A percentile compares a stretch with the other conserved stretches of the same genome.
Conservation (phyloP, 2,797 vertebrate species). For the Pogoniulus pusillus region DNA sequence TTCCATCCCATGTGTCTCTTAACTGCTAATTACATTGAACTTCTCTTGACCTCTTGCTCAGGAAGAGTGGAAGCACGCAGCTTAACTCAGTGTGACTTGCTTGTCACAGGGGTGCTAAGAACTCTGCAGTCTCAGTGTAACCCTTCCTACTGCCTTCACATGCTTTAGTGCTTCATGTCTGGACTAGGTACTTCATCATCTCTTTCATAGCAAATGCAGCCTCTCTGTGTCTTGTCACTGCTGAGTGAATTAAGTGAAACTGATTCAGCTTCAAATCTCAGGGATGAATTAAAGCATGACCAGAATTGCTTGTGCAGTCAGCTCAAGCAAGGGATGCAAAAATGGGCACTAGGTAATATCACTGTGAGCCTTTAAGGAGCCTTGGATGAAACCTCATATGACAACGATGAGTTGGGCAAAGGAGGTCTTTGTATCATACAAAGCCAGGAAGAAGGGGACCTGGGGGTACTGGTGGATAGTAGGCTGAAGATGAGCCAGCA, state of each 20-base stretch:
- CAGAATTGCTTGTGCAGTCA: neutral
- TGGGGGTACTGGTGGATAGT: too few species aligned
- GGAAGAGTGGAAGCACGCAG: neutral
- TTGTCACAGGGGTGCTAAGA: neutral
- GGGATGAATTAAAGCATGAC: neutral
- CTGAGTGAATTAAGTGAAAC: neutral
- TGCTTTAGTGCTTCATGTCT: neutral
- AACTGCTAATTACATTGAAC: neutral
- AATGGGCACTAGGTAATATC: neutral
- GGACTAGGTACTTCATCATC: neutral
- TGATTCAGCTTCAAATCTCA: neutral
- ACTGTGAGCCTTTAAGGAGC: neutral
- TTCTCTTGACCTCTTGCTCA: neutral
- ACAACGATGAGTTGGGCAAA: neutral
- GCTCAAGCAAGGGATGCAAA: fast-evolving
- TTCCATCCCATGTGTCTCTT: neutral
- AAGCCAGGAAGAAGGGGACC: too few species aligned
- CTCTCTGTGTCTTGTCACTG: neutral
- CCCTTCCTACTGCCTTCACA: neutral
- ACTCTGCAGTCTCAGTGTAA: neutral
- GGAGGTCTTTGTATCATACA: fast-evolving
- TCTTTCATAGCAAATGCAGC: neutral
- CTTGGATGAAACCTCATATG: neutral
- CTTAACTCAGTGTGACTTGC: neutral
- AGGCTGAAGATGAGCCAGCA: too few species aligned